These are phyloP conservation scores for Choloepus didactylus DNA, from an alignment of 2,797 vertebrate species.

Conservation along the genomic window DNA sequence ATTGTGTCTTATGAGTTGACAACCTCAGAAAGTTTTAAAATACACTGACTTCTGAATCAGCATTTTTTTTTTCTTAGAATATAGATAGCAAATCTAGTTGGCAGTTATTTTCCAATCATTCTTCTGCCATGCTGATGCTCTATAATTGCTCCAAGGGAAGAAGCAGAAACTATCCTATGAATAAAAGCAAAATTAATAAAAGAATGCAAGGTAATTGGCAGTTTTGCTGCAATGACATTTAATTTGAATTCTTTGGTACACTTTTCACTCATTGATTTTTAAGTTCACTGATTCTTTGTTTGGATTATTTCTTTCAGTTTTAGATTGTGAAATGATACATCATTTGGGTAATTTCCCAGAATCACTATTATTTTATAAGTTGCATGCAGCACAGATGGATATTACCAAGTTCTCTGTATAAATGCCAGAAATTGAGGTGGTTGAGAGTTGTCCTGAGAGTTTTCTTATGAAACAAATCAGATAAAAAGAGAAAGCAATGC, in stretches of 20 bases:
- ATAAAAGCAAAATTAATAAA: slow-evolving; percentile 57
- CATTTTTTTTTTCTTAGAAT: slow-evolving; percentile 51
- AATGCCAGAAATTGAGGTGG: slow-evolving; percentile 71
- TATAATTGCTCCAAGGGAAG: not conserved
- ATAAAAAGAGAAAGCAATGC: slow-evolving; percentile 67
- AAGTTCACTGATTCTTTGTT: not conserved
- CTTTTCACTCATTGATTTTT: slow-evolving; percentile 34
- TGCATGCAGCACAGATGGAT: slow-evolving; percentile 75
- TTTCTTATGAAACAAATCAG: slow-evolving; percentile 78
- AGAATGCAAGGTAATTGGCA: slow-evolving; percentile 30
- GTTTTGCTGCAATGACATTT: slow-evolving; percentile 47
- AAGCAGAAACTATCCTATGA: not conserved
- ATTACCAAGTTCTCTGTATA: slow-evolving; percentile 62
- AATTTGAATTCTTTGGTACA: slow-evolving; percentile 23
- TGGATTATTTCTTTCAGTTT: not conserved
- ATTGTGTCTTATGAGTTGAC: slow-evolving; percentile 44
- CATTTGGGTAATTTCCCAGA: slow-evolving; percentile 68
- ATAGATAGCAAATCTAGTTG: not conserved
- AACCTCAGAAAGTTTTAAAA: slow-evolving; percentile 65
- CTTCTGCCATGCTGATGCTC: not conserved
- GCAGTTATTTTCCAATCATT: not conserved
- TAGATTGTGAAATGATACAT: not conserved
- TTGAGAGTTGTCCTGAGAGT: slow-evolving; percentile 56
- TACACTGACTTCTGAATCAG: slow-evolving; percentile 66
- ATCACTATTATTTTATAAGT: slow-evolving; percentile 57